Base-by-base conservation (phyloP, 2,797 vertebrate genomes). In the Chaetodon trifasciatus region DNA sequence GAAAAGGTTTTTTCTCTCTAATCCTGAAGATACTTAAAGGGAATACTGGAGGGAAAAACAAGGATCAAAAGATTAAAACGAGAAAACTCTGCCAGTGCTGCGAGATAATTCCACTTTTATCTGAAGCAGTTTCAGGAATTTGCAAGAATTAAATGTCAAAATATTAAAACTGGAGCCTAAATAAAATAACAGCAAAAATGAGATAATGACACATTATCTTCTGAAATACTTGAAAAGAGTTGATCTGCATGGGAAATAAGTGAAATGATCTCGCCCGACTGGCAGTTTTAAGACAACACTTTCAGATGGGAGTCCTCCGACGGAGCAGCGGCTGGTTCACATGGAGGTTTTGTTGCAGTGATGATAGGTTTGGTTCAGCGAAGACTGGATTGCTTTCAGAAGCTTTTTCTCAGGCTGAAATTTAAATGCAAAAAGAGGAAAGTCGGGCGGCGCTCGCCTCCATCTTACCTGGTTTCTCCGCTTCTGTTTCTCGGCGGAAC, bases 161-260 rank as follows among this genome's bases (percentile, higher is more conserved):
- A 64, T 56, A 61, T 65, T 80, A 53, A 61, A 79, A 47, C 47
- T 19, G 7, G 37, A 70, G 37, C 64, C 44, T 56, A 75, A 47
- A 67, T 58, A 6, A 58, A 50, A 24, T 37, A 16, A 40, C 28
- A 65, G 42, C 13, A 7, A 9, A 35, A 77, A 64, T 16, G 13
- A 70, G 75, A 79, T 74, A 75, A 75, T 77, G 72, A 66, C 61
- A 57, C 70, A 72, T 83, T 73, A 70, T 75, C 44, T 7, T 44
- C 50, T 21, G 67, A 28, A 71, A 74, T 21, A 55, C 74, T 74
- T 58, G 44, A 66, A 74, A 78, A 50, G 28, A 67, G 49, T 37
- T 19, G 66, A 71, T 77, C 81, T 69, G 57, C 53, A 53, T 57
- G 8, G 46, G 57, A 74, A 49, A 78, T 17, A 32, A 72, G 19